Evolutionary conservation across 2,888 invertebrate species (phyloP).

Genomic region (Oegoconia quadripuncta): DNA sequence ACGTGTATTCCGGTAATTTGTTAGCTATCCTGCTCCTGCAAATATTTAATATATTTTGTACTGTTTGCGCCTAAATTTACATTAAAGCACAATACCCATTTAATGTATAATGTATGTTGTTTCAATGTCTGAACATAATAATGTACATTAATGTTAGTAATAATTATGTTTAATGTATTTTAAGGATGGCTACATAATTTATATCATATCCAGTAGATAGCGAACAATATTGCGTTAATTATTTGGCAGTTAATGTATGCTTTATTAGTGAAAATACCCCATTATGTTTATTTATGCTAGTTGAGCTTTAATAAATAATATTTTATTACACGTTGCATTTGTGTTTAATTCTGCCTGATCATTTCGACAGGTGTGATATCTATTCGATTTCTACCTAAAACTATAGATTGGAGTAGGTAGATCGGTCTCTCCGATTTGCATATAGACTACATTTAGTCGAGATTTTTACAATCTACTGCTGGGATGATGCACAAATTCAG

Average conservation of each 20-base stretch:
- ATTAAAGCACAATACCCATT: conserved; percentile 24
- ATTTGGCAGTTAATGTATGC: conserved; percentile 33
- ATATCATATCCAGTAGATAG: conserved; percentile 20
- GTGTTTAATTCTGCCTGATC: conserved; percentile 41
- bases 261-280: conserved; percentile 33
- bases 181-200: conserved; percentile 9
- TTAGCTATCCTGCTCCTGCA: too few species aligned
- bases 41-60: too few species aligned
- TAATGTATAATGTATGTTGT: conserved; percentile 21
- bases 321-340: conserved; percentile 55
- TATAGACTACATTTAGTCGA: too few species aligned
- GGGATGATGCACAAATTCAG: too few species aligned
- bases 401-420: too few species aligned
- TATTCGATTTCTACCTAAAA: too few species aligned
- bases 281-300: conserved; percentile 60
- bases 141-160: conserved; percentile 17
- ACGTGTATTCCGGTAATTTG: too few species aligned
- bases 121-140: conserved; percentile 15
- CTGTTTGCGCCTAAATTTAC: too few species aligned
- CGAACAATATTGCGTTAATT: conserved; percentile 29
- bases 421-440: too few species aligned
- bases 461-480: too few species aligned
- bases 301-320: conserved; percentile 66
- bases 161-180: conserved; percentile 12
- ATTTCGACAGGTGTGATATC: too few species aligned